Evolutionary conservation across 2,888 invertebrate species (phyloP).

Genomic region (Pseudococcus viburni): DNA sequence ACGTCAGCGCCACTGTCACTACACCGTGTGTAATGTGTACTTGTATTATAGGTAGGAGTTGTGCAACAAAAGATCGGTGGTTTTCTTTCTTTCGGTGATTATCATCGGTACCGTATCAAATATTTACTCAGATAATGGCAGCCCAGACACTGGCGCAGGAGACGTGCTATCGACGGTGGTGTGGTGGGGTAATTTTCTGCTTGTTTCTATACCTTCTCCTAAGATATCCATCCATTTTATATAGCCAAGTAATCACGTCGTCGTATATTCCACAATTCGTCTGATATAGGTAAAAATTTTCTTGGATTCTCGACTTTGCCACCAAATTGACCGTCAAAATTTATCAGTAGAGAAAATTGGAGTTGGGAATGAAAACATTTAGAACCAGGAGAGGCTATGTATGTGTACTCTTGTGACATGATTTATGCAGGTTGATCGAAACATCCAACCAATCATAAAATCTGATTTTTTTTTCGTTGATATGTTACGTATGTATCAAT

Average conservation of each 20-base stretch:
- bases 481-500: neutral
- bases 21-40: neutral
- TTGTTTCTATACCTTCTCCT: neutral
- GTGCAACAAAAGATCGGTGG: slow-evolving; percentile 2
- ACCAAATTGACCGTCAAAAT: too few relatives aligned
- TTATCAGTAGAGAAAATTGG: too few relatives aligned
- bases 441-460: neutral
- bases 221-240: neutral
- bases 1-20: neutral
- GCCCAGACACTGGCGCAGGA: neutral
- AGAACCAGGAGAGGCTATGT: neutral
- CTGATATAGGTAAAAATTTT: neutral
- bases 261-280: neutral
- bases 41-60: neutral
- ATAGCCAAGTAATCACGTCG: neutral
- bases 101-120: slow-evolving; percentile 32
- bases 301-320: too few relatives aligned
- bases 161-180: neutral
- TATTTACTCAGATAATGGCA: slow-evolving; percentile 35
- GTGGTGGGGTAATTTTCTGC: neutral
- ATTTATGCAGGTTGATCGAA: too few relatives aligned
- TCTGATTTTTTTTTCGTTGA: neutral
- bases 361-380: too few relatives aligned
- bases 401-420: too few relatives aligned
- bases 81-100: slow-evolving; percentile 2